phyloP scores from a whole-genome alignment of 2,113 vertebrate species.

The Lepidothrix coronata region DNA sequence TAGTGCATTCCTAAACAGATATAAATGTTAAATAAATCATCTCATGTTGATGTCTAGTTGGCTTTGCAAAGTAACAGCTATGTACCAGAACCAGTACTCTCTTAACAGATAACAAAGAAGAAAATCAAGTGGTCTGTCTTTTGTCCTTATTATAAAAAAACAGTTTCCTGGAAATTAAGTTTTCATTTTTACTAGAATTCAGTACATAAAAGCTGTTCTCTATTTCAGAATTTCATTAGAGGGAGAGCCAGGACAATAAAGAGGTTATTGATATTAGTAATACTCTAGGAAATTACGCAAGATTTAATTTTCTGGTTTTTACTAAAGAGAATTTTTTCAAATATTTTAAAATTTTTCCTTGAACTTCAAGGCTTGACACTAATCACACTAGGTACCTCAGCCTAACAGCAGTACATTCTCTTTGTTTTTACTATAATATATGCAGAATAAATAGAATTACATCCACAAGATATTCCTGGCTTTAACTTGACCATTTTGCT shows the following conservation, averaged over 20 bases:
- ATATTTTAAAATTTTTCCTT: background rate
- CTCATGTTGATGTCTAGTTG: background rate
- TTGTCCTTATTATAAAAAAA: background rate
- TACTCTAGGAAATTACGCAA: background rate
- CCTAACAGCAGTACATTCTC: background rate
- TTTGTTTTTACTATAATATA: background rate
- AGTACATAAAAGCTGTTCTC: background rate
- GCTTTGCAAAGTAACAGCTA: background rate
- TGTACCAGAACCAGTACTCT: background rate
- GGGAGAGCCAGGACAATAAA: background rate
- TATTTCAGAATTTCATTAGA: background rate
- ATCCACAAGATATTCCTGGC: background rate
- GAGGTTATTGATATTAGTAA: background rate
- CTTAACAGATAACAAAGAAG: background rate
- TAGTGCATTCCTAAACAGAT: background rate
- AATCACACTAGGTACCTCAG: background rate
- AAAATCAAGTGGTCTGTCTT: background rate
- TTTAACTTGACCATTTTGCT: background rate
- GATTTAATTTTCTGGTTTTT: background rate
- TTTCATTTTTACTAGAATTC: background rate
- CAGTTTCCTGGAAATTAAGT: background rate
- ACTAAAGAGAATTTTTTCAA: background rate
- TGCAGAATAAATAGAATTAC: background rate
- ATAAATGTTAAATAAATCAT: slow-evolving; percentile 3
- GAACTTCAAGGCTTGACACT: background rate